A percentile compares a stretch with the other conserved stretches of the same genome.
Evolutionary conservation across 1,140 invertebrate genomes (phyloP).

Genomic region (Tribolium madens): DNA sequence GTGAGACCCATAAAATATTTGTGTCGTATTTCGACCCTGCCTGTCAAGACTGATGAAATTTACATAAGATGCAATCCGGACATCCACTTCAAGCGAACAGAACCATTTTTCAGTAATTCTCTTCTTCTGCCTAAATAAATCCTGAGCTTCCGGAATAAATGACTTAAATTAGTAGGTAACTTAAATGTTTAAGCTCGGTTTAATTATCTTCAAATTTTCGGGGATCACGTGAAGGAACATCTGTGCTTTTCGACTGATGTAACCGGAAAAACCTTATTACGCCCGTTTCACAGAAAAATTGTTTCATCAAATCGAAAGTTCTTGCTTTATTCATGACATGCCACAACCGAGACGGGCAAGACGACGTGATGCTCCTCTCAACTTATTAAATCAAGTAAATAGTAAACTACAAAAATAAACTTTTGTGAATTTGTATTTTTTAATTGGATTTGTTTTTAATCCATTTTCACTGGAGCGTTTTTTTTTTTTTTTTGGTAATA

Average conservation of each 20-base stretch:
- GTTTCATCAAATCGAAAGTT: conserved; percentile 3
- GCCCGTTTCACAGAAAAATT: conserved; percentile 1
- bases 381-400: conserved; percentile 10
- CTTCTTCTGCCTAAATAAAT: not conserved
- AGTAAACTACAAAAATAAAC: not conserved
- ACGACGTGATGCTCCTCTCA: not conserved
- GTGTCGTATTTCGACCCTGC: conserved; percentile 5
- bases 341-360: not conserved
- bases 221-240: too few relatives aligned
- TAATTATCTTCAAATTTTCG: too few relatives aligned
- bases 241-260: too few relatives aligned
- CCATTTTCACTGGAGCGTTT: not conserved
- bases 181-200: too few relatives aligned
- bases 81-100: not conserved
- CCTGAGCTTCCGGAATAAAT: not conserved
- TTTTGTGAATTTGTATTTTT: not conserved
- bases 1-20: conserved; percentile 17
- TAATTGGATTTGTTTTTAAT: not conserved
- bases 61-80: conserved; percentile 33
- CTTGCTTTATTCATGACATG: conserved; percentile 21
- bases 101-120: conserved; percentile 9
- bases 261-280: not conserved
- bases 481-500: not conserved
- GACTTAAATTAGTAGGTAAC: not conserved
- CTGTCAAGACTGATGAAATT: conserved; percentile 19